These are phyloP conservation scores for Garrulus glandarius DNA, from an alignment of 2,797 vertebrate species.

Conservation along the genomic window DNA sequence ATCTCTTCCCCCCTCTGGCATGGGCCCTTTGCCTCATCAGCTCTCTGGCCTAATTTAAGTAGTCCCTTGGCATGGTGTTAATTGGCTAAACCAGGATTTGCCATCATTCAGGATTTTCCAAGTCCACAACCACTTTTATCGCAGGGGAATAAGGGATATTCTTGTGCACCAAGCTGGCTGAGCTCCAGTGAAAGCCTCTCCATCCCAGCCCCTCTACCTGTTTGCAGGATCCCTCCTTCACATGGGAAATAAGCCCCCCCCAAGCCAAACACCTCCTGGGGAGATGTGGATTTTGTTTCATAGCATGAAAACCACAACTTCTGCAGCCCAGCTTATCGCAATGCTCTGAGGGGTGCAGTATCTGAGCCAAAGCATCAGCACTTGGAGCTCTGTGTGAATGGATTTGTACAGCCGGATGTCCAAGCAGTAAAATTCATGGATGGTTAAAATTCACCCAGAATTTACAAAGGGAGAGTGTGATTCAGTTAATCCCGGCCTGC, in stretches of 20 bases:
- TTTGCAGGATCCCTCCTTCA: background rate
- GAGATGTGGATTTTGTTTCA: background rate
- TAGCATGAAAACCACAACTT: background rate
- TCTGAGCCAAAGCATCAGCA: background rate
- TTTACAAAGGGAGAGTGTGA: background rate
- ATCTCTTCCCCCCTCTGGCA: background rate
- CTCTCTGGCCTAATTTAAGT: background rate
- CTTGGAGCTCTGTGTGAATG: background rate
- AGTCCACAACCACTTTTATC: background rate
- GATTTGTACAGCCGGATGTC: background rate
- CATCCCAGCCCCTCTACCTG: fast-evolving
- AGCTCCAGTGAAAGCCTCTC: background rate
- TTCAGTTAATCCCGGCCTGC: background rate
- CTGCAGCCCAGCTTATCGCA: background rate
- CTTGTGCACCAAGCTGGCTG: background rate
- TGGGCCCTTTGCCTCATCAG: background rate
- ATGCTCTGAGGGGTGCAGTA: fast-evolving
- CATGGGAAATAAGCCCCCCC: background rate
- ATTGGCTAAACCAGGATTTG: background rate
- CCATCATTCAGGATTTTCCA: background rate
- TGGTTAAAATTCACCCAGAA: background rate
- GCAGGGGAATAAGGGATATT: background rate
- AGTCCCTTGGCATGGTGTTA: background rate
- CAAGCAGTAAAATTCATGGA: background rate
- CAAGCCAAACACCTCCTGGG: background rate